Evolutionary conservation across 2,113 vertebrate genomes (phyloP), one percentile per base, ranked within the genome.

Genomic region (Antechinus stuartii): DNA sequence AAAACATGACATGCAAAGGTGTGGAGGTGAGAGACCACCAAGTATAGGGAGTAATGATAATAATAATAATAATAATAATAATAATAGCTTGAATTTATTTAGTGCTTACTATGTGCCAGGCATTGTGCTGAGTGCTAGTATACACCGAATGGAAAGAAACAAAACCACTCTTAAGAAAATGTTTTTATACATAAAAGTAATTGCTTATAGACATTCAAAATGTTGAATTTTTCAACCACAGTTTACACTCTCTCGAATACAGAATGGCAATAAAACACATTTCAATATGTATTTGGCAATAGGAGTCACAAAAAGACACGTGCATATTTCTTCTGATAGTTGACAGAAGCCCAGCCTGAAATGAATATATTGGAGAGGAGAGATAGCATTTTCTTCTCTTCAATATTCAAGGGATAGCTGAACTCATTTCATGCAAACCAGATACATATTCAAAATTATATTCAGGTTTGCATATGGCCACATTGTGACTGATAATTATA

Each of bases 401-500:
- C 3, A 8, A 25, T 22, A 42, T 2, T 1, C 16, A n/a, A n/a
- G 61, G 10, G 2, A 35, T 12, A 53, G 8, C 91, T 2, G 53
- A 89, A 35, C 6, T 92, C 35, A n/a, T 24, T 25, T 26, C n/a
- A 76, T 76, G 61, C 16, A 54, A 35, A 27, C 47, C 8, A 90
- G 42, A 2, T 2, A 12, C 8, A 10, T n/a, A 1, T 12, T 52
- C 0, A 3, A 26, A 27, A 23, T 0, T 7, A 26, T 4, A 19
- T 2, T 8, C 91, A 10, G 49, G 11, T 56, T 8, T 9, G 35
- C 3, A n/a, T 16, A 52, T 25, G 47, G 35, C 5, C 91, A 10
- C 68, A 49, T 12, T 14, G 19, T 35, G 26, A 4, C n/a, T 30
- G 19, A 53, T 6, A n/a, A 46, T 49, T 7, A 23, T 89, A 54